Evolutionary conservation across 2,797 vertebrate genomes (phyloP).

Genomic region (Poliocrania exsul): DNA sequence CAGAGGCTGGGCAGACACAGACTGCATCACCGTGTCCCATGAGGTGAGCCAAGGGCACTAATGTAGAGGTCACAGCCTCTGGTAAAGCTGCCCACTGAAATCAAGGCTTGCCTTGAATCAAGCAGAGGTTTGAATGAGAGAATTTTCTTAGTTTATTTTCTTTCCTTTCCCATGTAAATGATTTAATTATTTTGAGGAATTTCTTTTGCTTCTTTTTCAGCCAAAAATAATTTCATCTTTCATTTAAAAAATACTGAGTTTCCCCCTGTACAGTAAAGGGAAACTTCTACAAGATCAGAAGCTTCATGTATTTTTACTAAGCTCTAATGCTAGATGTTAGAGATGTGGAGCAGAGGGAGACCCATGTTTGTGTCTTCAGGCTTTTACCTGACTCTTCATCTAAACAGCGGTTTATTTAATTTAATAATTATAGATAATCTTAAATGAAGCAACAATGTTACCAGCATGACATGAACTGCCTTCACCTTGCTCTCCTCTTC

Average conservation of each 20-base stretch:
- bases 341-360: not conserved
- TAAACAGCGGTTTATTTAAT: not conserved
- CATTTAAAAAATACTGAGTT: not conserved
- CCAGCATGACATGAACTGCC: not conserved
- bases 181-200: not conserved
- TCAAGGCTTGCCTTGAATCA: not conserved
- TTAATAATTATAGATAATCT: not conserved
- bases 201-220: not conserved
- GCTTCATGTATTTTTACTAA: not conserved
- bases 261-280: not conserved
- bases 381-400: not conserved
- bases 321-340: not conserved
- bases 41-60: not conserved
- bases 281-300: not conserved
- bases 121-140: not conserved
- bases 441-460: not conserved
- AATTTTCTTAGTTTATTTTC: not conserved
- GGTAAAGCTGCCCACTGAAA: not conserved
- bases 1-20: not conserved
- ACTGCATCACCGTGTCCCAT: not conserved
- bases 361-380: not conserved
- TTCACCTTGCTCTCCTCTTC: not conserved
- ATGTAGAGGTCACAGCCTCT: not conserved
- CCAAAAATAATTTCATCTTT: not conserved
- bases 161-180: not conserved